phyloP scores from a whole-genome alignment of 2,888 invertebrate species.

The Malachius bipustulatus region DNA sequence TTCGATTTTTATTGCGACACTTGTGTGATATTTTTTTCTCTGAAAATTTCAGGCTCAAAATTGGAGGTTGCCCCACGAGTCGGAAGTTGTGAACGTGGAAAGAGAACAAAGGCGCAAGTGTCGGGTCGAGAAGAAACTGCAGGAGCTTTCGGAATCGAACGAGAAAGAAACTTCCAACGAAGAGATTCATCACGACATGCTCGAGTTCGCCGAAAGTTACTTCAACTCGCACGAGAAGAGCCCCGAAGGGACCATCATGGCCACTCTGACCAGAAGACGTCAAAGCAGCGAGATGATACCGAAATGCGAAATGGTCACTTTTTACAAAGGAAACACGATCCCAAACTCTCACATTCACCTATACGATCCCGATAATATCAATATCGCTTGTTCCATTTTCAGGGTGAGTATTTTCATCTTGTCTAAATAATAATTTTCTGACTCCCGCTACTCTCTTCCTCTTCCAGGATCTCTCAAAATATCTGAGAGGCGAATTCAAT shows the following conservation, averaged over 20 bases:
- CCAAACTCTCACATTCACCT: conserved; percentile 89
- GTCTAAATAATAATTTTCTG: too few relatives aligned
- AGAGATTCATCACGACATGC: conserved; percentile 63
- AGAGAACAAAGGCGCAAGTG: conserved; percentile 70
- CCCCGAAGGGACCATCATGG: conserved; percentile 80
- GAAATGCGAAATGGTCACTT: conserved; percentile 87
- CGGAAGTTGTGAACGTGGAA: conserved; percentile 42
- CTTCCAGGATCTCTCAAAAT: conserved; percentile 74
- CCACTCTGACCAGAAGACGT: conserved; percentile 67
- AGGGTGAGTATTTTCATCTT: conserved; percentile 50
- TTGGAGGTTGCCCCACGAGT: conserved; percentile 29
- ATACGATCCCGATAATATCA: conserved; percentile 89
- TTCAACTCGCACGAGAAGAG: conserved; percentile 82
- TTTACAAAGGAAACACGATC: conserved; percentile 76
- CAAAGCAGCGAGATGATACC: conserved; percentile 71
- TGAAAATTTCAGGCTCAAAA: conserved; percentile 26
- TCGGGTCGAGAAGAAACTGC: conserved; percentile 74
- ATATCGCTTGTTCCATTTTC: conserved; percentile 80
- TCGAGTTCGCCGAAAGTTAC: conserved; percentile 88
- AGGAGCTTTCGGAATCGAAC: conserved; percentile 59
- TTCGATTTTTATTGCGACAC: conserved; percentile 9
- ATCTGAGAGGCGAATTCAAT: conserved; percentile 79
- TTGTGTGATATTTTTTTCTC: neutral
- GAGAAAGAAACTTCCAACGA: conserved; percentile 42
- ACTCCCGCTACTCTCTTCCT: conserved; percentile 9